phyloP scores from a whole-genome alignment of 2,888 invertebrate genomes.

The Parnassius glacialis region DNA sequence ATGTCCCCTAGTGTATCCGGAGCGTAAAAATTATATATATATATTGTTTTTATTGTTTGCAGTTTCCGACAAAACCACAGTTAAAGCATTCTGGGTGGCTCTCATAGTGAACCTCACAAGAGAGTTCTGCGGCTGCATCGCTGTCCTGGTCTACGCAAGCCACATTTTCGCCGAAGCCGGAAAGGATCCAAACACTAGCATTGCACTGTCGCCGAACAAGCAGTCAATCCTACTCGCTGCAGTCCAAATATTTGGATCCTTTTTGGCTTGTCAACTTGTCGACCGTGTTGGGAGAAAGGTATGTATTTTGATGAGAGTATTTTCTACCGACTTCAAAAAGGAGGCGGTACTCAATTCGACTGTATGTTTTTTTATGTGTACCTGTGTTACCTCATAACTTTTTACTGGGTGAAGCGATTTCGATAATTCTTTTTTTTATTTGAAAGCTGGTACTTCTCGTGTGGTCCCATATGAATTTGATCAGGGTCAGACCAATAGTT shows the following conservation, averaged over 20 bases:
- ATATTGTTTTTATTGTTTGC: slow-evolving; percentile 27
- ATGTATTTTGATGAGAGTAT: no score
- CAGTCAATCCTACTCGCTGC: slow-evolving; percentile 68
- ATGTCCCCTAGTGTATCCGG: no score
- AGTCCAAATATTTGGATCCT: slow-evolving; percentile 70
- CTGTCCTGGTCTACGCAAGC: slow-evolving; percentile 69
- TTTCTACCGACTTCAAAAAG: no score
- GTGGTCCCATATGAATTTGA: no score
- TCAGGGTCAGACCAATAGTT: no score
- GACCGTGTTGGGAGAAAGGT: slow-evolving; percentile 68
- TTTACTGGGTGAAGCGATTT: no score
- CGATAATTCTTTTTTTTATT: no score
- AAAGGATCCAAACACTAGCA: slow-evolving; percentile 48
- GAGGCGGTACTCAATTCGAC: no score
- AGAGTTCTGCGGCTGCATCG: slow-evolving; percentile 75
- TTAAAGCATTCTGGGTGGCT: slow-evolving; percentile 73
- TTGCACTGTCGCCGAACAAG: slow-evolving; percentile 65
- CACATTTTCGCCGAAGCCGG: slow-evolving; percentile 68
- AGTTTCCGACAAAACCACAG: slow-evolving; percentile 63
- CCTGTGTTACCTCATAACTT: no score
- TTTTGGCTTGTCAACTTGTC: slow-evolving; percentile 70
- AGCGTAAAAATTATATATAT: no score
- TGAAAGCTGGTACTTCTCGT: no score
- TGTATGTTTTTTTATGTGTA: no score
- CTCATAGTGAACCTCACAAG: slow-evolving; percentile 67